Evolutionary conservation across 2,113 vertebrate species (phyloP).

Genomic region (Panurus biarmicus): DNA sequence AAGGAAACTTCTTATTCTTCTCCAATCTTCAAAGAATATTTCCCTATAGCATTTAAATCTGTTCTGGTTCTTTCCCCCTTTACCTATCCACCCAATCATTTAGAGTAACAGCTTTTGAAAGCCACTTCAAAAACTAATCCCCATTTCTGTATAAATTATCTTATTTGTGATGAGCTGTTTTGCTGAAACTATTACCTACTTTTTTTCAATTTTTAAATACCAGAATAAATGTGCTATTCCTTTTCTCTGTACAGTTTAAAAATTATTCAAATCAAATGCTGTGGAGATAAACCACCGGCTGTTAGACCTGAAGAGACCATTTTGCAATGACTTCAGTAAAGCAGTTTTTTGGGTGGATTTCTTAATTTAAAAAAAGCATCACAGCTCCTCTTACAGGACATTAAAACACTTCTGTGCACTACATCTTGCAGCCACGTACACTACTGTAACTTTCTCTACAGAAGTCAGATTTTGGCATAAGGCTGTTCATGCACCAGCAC

Average conservation of each 20-base stretch:
- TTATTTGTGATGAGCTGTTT: not conserved
- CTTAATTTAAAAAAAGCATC: not conserved
- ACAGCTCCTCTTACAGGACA: not conserved
- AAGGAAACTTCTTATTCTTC: not conserved
- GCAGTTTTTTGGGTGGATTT: not conserved
- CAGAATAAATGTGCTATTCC: not conserved
- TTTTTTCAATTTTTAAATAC: not conserved
- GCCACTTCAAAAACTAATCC: not conserved
- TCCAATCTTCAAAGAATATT: not conserved
- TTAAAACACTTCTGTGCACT: not conserved
- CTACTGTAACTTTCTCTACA: not conserved
- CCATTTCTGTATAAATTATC: not conserved
- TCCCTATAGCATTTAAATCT: not conserved
- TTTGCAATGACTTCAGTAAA: accelerated
- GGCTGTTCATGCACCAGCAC: not conserved
- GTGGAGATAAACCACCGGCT: not conserved
- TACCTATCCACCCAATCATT: not conserved
- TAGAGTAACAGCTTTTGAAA: not conserved
- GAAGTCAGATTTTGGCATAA: not conserved
- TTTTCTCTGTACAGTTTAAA: not conserved
- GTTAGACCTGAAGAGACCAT: not conserved
- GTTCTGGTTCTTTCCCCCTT: not conserved
- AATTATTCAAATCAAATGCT: not conserved
- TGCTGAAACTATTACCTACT: not conserved
- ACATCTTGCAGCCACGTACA: accelerated